phyloP scores from a whole-genome alignment of 2,888 invertebrate genomes.

The Orchesellides sinensis region DNA sequence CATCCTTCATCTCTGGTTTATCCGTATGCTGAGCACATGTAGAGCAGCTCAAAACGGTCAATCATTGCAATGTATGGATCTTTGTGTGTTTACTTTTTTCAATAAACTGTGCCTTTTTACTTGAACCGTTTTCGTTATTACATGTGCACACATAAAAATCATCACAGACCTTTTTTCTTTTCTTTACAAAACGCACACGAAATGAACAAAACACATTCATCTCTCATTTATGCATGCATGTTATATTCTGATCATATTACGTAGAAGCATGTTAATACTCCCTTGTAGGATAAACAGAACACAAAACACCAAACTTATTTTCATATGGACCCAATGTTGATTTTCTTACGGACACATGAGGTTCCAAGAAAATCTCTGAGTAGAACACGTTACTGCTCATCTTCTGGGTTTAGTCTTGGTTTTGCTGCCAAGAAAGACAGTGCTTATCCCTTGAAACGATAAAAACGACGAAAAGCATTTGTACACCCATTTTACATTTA shows the following conservation, averaged over 20 bases:
- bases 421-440: conserved; percentile 63
- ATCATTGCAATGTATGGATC: neutral
- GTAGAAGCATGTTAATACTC: neutral
- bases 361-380: conserved; percentile 49
- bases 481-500: no score
- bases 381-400: conserved; percentile 33
- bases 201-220: neutral
- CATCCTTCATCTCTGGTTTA: neutral
- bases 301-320: neutral
- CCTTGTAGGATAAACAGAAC: neutral
- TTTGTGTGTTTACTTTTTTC: conserved; percentile 12
- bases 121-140: neutral
- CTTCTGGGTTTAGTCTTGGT: conserved; percentile 57
- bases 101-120: neutral
- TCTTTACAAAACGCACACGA: no score
- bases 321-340: conserved; percentile 11
- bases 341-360: conserved; percentile 35
- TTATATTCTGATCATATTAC: neutral
- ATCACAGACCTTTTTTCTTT: neutral
- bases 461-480: neutral
- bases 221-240: neutral
- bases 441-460: conserved; percentile 25
- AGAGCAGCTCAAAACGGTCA: neutral
- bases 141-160: neutral
- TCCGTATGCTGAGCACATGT: conserved; percentile 7